Conservation (phyloP, 2,113 vertebrate species). For the Serilophus lunatus region DNA sequence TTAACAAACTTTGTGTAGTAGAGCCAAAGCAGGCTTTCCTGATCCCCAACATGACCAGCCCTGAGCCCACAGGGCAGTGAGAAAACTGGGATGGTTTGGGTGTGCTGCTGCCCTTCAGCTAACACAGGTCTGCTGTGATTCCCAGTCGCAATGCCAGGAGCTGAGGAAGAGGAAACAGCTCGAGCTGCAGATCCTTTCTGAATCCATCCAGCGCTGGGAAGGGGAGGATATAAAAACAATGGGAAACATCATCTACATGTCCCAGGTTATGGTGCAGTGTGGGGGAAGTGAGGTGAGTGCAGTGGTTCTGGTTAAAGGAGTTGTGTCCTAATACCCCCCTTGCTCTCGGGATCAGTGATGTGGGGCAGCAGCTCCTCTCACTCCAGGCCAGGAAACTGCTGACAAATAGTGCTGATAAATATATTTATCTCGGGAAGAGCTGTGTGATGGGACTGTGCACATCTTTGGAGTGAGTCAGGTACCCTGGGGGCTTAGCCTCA, state of each 20-base stretch:
- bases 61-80: neutral
- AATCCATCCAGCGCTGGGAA: slow-evolving; percentile 93
- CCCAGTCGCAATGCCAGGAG: slow-evolving; percentile 89
- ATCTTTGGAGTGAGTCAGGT: neutral
- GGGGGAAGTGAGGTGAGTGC: slow-evolving; percentile 85
- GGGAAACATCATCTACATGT: slow-evolving; percentile 89
- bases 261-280: slow-evolving; percentile 87
- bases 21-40: neutral
- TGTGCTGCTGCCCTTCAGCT: neutral
- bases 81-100: neutral
- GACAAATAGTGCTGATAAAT: neutral
- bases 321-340: neutral
- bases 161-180: slow-evolving; percentile 92
- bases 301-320: neutral
- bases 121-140: neutral
- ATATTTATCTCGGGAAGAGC: neutral
- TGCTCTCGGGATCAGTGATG: neutral
- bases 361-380: fast-evolving
- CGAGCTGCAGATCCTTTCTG: slow-evolving; percentile 94
- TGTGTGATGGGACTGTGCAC: neutral
- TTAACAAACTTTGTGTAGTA: neutral
- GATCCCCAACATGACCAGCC: neutral
- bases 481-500: neutral
- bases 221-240: slow-evolving; percentile 93
- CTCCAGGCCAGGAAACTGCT: neutral